Evolutionary conservation across 2,888 invertebrate genomes (phyloP), one percentile per base, ranked within the genome.

Genomic region (Eucera pruinosa): DNA sequence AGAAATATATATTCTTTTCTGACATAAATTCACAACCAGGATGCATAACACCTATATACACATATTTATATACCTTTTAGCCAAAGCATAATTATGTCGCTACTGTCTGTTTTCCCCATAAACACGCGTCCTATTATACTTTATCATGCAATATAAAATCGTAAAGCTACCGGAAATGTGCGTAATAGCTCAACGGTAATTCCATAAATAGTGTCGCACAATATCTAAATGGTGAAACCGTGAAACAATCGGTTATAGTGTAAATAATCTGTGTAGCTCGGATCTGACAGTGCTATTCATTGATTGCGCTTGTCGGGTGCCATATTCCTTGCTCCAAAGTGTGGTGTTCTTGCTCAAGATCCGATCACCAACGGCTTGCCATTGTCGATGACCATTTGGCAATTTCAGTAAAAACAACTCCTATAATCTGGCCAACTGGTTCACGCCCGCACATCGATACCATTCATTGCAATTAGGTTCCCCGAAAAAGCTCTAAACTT

Each of bases 271-370:
- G 20, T 18, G 25, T 20, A 18, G 3, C 20, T 18, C 30, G 18
- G 41, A 45, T 72, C 55, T 72, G 65, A 65, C 72, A 86, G 89
- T 89, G 86, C 88, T 88, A 84, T 89, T 89, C 88, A 90, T 89
- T 84, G 90, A 90, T 89, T 80, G 60, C 82, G 71, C 81, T 43
- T 83, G 85, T 73, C 75, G 81, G 84, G 89, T 88, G 88, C 89
- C 89, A 90, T 88, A 89, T 86, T 86, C 61, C 85, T 75, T 52
- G 61, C 41, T 68, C 64, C 48, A 64, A 58, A 61, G 68, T 20
- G 52, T 15, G 18, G 52, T 41, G 58, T 55, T 41, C 62, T 77
- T 77, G 77, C 77, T 77, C 77, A 77, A 60, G 58, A 47, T 43
- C 62, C 25, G 62, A 69, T 69, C 58, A 43, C n/a, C 41, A 47